A percentile compares a stretch with the other conserved stretches of the same genome.
These are phyloP conservation scores for Chrysina gloriosa DNA, from an alignment of 2,888 invertebrate species.

Conservation along the genomic window DNA sequence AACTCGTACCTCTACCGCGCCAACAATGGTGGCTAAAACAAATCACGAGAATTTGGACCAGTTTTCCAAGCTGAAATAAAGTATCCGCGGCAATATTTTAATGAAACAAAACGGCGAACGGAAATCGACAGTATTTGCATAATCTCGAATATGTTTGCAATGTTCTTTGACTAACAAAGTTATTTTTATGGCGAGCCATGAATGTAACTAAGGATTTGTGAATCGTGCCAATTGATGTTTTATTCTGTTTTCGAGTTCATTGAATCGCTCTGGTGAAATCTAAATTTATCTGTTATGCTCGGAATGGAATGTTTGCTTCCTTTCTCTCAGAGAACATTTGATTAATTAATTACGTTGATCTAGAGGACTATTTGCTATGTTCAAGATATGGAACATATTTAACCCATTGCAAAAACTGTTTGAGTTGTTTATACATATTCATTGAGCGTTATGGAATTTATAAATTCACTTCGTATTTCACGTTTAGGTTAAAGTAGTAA, in stretches of 20 bases:
- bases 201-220: conserved; percentile 55
- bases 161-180: conserved; percentile 55
- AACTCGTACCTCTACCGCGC: conserved; percentile 27
- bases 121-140: conserved; percentile 53
- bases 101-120: conserved; percentile 44
- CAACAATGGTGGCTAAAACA: conserved; percentile 34
- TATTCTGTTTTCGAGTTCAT: conserved; percentile 62
- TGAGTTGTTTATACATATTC: too few species aligned
- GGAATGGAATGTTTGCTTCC: conserved; percentile 39
- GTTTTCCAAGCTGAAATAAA: conserved; percentile 29
- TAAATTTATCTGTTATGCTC: conserved; percentile 43
- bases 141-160: conserved; percentile 57
- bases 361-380: conserved; percentile 1
- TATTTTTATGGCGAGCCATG: conserved; percentile 43
- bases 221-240: conserved; percentile 61
- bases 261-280: conserved; percentile 51
- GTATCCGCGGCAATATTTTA: conserved; percentile 31
- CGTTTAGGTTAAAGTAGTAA: too few species aligned
- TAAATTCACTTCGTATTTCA: too few species aligned
- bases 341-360: conserved; percentile 21
- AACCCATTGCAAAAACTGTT: too few species aligned
- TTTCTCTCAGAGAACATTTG: conserved; percentile 2
- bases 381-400: not conserved
- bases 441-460: too few species aligned
- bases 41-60: conserved; percentile 30